These are phyloP conservation scores for Zaprionus lachaisei DNA, from an alignment of 1,140 invertebrate species.

Conservation along the genomic window DNA sequence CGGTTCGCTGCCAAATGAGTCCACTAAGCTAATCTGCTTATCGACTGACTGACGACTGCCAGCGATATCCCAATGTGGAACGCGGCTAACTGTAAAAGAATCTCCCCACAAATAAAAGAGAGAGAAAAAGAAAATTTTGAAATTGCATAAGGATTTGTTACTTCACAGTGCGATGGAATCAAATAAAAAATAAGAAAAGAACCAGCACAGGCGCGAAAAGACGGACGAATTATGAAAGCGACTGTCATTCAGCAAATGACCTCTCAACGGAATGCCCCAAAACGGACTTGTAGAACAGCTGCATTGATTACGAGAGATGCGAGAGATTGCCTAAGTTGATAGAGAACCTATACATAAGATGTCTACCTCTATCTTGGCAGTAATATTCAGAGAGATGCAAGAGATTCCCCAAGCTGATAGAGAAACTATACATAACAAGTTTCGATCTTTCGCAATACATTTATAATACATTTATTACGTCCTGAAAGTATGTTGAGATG, in stretches of 20 bases:
- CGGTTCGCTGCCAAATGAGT: constrained; percentile 50
- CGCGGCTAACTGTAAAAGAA: constrained; percentile 23
- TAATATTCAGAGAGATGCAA: not conserved
- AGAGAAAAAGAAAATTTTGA: constrained; percentile 11
- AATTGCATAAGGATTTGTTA: constrained; percentile 46
- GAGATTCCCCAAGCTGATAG: no score
- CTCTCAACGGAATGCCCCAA: not conserved
- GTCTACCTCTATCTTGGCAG: no score
- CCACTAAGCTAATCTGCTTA: constrained; percentile 54
- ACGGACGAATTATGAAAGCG: not conserved
- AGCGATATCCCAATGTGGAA: constrained; percentile 18
- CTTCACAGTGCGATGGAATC: not conserved
- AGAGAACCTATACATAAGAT: not conserved
- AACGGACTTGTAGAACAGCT: not conserved
- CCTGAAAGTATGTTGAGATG: no score
- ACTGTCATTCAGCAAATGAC: not conserved
- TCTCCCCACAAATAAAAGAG: constrained; percentile 7
- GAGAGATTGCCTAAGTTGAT: not conserved
- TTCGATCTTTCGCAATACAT: no score
- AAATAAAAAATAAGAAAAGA: no score
- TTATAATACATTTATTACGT: no score
- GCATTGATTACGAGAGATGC: not conserved
- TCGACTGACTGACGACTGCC: constrained; percentile 31
- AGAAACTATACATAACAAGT: not conserved
- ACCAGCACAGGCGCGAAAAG: not conserved